Evolutionary conservation across 2,888 invertebrate species (phyloP), one percentile per base, ranked within the genome.

Genomic region (Halocaridina rubra): DNA sequence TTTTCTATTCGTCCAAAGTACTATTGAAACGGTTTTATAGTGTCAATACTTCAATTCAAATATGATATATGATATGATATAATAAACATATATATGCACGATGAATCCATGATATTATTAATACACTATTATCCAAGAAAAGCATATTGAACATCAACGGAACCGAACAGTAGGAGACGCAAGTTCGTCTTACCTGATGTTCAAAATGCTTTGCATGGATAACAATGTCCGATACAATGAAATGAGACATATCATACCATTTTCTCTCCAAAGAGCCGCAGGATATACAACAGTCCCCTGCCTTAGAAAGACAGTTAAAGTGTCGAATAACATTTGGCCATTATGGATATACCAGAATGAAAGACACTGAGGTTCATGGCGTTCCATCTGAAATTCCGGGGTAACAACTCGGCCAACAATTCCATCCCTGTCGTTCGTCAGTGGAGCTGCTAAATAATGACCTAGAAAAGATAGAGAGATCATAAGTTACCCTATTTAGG

Each of bases 261-360:
- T 81, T 64, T 81, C 81, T 30, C 10, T 75, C 81, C 81, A 81
- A 8, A 24, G 39, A 8, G 64, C 30, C 33, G n/a, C 27, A 8
- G 53, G 46, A 16, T 67, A 67, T 22, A 59, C 8, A 5, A 24
- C 61, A 1, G 59, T 32, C 13, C 75, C 75, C 27, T 81, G 75
- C n/a, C 33, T 74, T 27, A 81, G 29, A 19, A 39, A 75, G 10
- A 76, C 75, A 13, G 64, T 46, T 3, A 81, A 46, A 5, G 75
- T 32, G 75, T 81, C 81, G 19, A 64, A 75, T 27, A 32, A 29
- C 13, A 67, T 33, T 16, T 59, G 7, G 22, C 81, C 81, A 27
- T 76, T 67, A 53, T 81, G 81, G 13, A 75, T 29, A 46, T 75
- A 81, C 81, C 81, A 81, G 30, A 81, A 81, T 19, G 75, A 29